Evolutionary conservation across 1,140 invertebrate species (phyloP).

Genomic region (Chironomus tepperi): DNA sequence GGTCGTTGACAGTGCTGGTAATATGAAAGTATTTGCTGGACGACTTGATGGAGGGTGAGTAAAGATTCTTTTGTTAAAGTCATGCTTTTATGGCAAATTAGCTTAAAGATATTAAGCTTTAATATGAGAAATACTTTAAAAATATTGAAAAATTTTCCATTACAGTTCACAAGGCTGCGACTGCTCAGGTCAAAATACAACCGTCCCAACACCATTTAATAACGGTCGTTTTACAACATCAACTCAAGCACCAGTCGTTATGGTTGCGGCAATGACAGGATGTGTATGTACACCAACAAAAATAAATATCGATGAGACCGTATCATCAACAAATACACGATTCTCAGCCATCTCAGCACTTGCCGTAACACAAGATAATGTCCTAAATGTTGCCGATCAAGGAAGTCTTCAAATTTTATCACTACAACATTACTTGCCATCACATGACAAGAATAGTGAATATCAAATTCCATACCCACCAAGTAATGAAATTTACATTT

Average conservation of each 20-base stretch:
- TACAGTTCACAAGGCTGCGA: slow-evolving; percentile 45
- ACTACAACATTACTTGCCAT: slow-evolving; percentile 80
- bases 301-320: slow-evolving; percentile 60
- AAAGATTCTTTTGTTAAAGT: slow-evolving; percentile 17
- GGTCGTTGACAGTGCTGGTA: slow-evolving; percentile 69
- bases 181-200: slow-evolving; percentile 42
- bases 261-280: slow-evolving; percentile 33
- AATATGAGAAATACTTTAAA: slow-evolving; percentile 27
- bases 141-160: slow-evolving; percentile 26
- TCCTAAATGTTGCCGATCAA: slow-evolving; percentile 90
- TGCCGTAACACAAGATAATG: slow-evolving; percentile 86
- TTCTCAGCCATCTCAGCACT: slow-evolving; percentile 87
- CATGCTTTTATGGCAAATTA: no score
- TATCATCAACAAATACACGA: slow-evolving; percentile 81
- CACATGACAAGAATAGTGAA: slow-evolving; percentile 80
- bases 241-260: neutral
- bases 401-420: slow-evolving; percentile 80
- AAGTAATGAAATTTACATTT: slow-evolving; percentile 87
- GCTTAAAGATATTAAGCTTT: no score
- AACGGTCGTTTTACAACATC: neutral
- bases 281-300: slow-evolving; percentile 47
- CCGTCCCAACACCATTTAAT: slow-evolving; percentile 31
- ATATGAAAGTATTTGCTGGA: slow-evolving; percentile 74
- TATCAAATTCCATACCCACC: slow-evolving; percentile 87
- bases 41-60: slow-evolving; percentile 53